Evolutionary conservation across 1,140 invertebrate genomes (phyloP).

Genomic region (Papilio dardanus): DNA sequence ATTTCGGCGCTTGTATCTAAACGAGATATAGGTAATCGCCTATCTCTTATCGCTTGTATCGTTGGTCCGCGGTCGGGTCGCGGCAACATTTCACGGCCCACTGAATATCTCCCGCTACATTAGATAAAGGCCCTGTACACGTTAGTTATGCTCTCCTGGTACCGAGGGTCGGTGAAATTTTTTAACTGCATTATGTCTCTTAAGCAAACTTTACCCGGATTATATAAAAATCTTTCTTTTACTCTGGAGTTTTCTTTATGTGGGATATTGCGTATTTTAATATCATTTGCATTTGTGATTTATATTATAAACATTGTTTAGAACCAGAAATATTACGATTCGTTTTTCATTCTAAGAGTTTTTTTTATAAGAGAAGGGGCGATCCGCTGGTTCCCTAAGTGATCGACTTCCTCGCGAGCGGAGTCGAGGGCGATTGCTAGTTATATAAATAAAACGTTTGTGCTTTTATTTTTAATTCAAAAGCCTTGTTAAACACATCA

Average conservation of each 20-base stretch:
- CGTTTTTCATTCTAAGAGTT: neutral
- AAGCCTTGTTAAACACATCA: neutral
- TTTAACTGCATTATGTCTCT: slow-evolving; percentile 30
- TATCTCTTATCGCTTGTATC: slow-evolving; percentile 10
- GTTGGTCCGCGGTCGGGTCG: slow-evolving; percentile 14
- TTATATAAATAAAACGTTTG: too few species aligned
- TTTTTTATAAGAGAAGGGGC: too few species aligned
- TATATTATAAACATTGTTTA: slow-evolving; percentile 22
- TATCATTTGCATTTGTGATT: slow-evolving; percentile 16
- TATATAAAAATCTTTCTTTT: slow-evolving; percentile 29
- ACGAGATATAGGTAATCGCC: neutral
- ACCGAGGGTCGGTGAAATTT: slow-evolving; percentile 37
- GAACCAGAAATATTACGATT: neutral
- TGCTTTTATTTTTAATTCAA: neutral
- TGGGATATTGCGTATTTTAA: neutral
- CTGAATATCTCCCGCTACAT: slow-evolving; percentile 46
- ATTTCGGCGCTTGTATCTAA: neutral
- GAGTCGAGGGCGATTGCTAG: too few species aligned
- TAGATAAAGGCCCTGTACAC: slow-evolving; percentile 45
- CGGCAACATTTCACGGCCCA: slow-evolving; percentile 44
- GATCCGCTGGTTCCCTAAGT: too few species aligned
- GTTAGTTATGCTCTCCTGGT: slow-evolving; percentile 39
- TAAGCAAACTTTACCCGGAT: slow-evolving; percentile 12
- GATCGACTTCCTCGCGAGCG: too few species aligned
- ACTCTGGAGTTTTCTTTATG: neutral